Evolutionary conservation across 2,797 vertebrate genomes (phyloP).

Genomic region (Gobionotothen gibberifrons): DNA sequence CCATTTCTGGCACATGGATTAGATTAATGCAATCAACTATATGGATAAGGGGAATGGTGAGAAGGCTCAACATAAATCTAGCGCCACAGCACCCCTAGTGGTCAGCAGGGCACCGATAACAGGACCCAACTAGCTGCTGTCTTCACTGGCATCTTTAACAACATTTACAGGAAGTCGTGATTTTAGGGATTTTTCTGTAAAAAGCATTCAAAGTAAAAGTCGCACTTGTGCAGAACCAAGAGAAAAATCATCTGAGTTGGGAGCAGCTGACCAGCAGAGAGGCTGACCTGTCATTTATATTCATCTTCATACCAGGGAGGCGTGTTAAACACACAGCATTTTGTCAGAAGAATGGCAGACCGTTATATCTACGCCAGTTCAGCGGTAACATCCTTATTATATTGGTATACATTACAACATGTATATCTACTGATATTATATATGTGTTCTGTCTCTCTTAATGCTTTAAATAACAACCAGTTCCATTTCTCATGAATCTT

Average conservation of each 20-base stretch:
- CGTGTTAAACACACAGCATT: not conserved
- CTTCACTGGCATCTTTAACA: conserved; percentile 1
- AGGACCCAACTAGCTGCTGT: not conserved
- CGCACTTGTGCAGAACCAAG: not conserved
- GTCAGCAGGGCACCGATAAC: not conserved
- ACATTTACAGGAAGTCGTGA: not conserved
- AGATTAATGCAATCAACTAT: too few relatives aligned
- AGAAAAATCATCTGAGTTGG: not conserved
- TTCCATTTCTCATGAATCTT: not conserved
- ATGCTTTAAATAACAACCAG: not conserved
- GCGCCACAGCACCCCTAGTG: too few relatives aligned
- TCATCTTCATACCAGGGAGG: not conserved
- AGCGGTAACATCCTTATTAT: not conserved
- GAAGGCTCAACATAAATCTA: too few relatives aligned
- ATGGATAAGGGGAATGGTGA: too few relatives aligned
- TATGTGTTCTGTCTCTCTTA: not conserved
- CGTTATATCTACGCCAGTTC: too few relatives aligned
- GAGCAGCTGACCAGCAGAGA: too few relatives aligned
- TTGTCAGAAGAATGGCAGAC: not conserved
- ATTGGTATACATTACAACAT: too few relatives aligned
- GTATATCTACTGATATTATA: not conserved
- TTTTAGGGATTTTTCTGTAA: not conserved
- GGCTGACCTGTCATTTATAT: too few relatives aligned
- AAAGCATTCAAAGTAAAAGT: not conserved
- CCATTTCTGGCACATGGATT: too few relatives aligned